Percentiles rank a stretch among this genome's conserved stretches.
Evolutionary conservation across 2,113 vertebrate genomes (phyloP).

Genomic region (Xenus cinereus): DNA sequence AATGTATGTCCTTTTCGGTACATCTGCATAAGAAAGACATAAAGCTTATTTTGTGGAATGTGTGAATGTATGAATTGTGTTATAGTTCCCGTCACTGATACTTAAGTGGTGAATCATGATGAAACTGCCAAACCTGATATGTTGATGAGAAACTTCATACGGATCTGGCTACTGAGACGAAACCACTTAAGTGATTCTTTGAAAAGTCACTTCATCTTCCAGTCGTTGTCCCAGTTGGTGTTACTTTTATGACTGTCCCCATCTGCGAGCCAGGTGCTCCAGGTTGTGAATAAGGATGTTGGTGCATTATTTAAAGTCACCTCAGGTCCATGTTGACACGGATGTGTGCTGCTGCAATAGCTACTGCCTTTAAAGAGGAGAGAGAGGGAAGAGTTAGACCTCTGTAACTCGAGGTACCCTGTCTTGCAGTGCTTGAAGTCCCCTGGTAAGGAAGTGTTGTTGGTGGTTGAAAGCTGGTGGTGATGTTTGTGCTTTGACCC

Average conservation of each 20-base stretch:
- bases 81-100: neutral
- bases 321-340: fast-evolving
- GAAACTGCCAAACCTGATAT: slow-evolving; percentile 52
- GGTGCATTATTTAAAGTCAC: neutral
- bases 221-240: neutral
- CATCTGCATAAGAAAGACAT: neutral
- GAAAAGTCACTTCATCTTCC: neutral
- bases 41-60: neutral
- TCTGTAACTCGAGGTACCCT: neutral
- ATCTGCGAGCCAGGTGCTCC: neutral
- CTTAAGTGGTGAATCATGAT: neutral
- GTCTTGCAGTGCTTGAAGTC: neutral
- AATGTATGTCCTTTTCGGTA: neutral
- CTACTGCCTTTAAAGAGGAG: neutral
- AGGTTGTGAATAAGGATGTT: neutral
- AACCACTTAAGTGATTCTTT: neutral
- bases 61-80: neutral
- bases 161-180: slow-evolving; percentile 67
- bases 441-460: neutral
- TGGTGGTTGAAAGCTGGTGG: neutral
- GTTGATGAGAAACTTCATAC: slow-evolving; percentile 29
- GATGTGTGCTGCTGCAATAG: neutral
- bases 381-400: neutral
- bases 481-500: neutral
- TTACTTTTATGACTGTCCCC: neutral